Base-by-base conservation (phyloP, 92 coral and sea anemone genomes). In the Epizoanthus ramosus region DNA sequence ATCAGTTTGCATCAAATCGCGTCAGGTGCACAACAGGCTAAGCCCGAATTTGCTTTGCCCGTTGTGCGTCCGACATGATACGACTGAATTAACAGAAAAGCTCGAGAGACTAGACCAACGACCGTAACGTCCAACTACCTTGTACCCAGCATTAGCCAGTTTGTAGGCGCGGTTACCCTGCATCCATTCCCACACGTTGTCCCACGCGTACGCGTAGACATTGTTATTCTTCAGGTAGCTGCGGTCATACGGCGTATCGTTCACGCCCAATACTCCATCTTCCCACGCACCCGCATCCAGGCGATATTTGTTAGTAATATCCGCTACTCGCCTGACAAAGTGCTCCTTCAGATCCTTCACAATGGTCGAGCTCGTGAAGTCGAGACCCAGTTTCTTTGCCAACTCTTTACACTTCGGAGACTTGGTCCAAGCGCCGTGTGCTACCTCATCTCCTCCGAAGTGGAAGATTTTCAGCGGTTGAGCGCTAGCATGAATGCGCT, bases 111-210 rank as follows among this genome's bases (percentile, higher is more conserved):
- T 47, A 47, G 13, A 47, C 53, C 6, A 19, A 19, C 43, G 3
- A 21, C 41, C 1, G 13, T 37, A 37, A 39, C 4, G 16, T 6
- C 10, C 23, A n/a, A n/a, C 13, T 71, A 88, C 98, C 92, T 93
- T 91, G 75, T 93, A 93, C 28, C 91, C 97, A 43, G 92, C 92
- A 61, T 93, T 93, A 9, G 97, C 97, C 35, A 93, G 88, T 41
- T 89, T 92, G 75, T 95, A 95, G 52, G 98, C 96, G 28, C 98
- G 93, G 57, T 92, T 89, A 21, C 93, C 97, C 57, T 88, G 91
- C 31, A 90, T 92, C 98, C 98, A 95, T 79, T 93, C 97, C 98
- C 98, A 95, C 53, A 95, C 98, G 53, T 95, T 95, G 75, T 95
- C 98, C 98, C 98, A 95, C 18, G 98, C 98, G 68, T 95, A 91